Percentiles rank a stretch among this genome's conserved stretches.
Conservation (phyloP, 2,888 invertebrate genomes). For the Melieria crassipennis region DNA sequence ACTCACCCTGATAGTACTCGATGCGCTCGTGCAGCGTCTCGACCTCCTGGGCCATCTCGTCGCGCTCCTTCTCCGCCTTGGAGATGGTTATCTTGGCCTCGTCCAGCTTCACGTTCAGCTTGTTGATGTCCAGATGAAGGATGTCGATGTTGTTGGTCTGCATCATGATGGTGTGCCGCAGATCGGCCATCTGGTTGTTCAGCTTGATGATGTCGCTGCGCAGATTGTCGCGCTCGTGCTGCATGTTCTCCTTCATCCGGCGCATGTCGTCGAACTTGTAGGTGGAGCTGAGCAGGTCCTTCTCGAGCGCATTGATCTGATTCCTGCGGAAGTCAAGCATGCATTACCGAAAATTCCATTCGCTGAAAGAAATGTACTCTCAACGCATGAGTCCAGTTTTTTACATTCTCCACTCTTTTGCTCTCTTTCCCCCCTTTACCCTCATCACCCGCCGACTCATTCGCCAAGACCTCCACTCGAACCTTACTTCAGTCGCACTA, state of each 20-base stretch:
- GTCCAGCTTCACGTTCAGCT: conserved; percentile 50
- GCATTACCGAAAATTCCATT: too few species aligned
- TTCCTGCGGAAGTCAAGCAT: conserved; percentile 44
- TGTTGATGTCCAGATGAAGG: conserved; percentile 54
- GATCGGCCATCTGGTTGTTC: conserved; percentile 52
- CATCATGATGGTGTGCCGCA: conserved; percentile 54
- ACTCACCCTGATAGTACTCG: conserved; percentile 45
- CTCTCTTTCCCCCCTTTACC: too few species aligned
- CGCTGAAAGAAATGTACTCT: too few species aligned
- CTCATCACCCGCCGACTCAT: too few species aligned
- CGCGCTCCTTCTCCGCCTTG: conserved; percentile 51
- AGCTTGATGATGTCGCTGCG: conserved; percentile 55
- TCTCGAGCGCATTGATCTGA: conserved; percentile 54
- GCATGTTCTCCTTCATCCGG: conserved; percentile 53
- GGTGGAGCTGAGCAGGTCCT: conserved; percentile 50
- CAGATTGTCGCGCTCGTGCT: conserved; percentile 55
- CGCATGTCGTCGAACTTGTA: conserved; percentile 52
- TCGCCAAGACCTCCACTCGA: background rate
- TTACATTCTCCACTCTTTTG: too few species aligned
- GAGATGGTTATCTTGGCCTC: conserved; percentile 48
- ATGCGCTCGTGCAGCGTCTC: conserved; percentile 51
- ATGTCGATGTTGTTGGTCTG: conserved; percentile 52
- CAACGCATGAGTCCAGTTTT: too few species aligned
- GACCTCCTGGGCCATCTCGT: conserved; percentile 51
- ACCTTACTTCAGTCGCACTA: conserved; percentile 48